These are phyloP conservation scores for Hemibagrus wyckioides DNA, from an alignment of 2,113 vertebrate genomes.

Conservation along the genomic window DNA sequence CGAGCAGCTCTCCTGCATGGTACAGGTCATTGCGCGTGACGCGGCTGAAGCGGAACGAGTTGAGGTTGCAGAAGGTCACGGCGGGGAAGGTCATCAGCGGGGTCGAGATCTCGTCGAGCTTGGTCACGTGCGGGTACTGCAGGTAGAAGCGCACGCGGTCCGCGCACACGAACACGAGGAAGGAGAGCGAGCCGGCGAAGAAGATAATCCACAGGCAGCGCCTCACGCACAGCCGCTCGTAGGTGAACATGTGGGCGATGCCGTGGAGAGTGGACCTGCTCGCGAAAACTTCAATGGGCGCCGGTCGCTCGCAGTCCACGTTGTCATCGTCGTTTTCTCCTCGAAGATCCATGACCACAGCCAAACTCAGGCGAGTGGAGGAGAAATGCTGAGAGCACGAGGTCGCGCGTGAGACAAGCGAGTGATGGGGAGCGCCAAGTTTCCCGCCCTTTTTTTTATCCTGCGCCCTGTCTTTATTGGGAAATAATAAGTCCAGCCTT, in stretches of 20 bases:
- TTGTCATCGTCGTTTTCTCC: slow-evolving; percentile 88
- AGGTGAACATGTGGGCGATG: slow-evolving; percentile 98
- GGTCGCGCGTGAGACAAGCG: background rate
- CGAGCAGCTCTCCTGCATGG: slow-evolving; percentile 94
- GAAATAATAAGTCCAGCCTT: background rate
- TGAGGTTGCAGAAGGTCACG: slow-evolving; percentile 98
- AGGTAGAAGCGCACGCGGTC: slow-evolving; percentile 97
- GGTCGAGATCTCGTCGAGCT: slow-evolving; percentile 92
- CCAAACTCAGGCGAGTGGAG: background rate
- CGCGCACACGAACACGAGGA: slow-evolving; percentile 89
- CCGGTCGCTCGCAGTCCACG: slow-evolving; percentile 83
- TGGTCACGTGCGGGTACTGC: slow-evolving; percentile 96
- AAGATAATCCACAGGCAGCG: slow-evolving; percentile 92
- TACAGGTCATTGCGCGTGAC: slow-evolving; percentile 98
- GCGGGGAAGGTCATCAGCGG: slow-evolving; percentile 87
- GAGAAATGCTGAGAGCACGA: background rate
- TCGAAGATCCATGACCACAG: slow-evolving; percentile 85
- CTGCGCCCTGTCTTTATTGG: slow-evolving; percentile 6
- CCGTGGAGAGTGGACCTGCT: slow-evolving; percentile 97
- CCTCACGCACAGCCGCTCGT: slow-evolving; percentile 89
- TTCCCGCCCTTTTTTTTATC: slow-evolving; percentile 32
- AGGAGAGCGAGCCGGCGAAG: slow-evolving; percentile 87
- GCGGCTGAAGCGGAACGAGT: slow-evolving; percentile 94
- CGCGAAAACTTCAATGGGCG: slow-evolving; percentile 93
- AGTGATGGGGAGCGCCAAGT: slow-evolving; percentile 12